These are phyloP conservation scores for Caenorhabditis zanzibari DNA, from an alignment of 2,888 invertebrate genomes.

Conservation along the genomic window DNA sequence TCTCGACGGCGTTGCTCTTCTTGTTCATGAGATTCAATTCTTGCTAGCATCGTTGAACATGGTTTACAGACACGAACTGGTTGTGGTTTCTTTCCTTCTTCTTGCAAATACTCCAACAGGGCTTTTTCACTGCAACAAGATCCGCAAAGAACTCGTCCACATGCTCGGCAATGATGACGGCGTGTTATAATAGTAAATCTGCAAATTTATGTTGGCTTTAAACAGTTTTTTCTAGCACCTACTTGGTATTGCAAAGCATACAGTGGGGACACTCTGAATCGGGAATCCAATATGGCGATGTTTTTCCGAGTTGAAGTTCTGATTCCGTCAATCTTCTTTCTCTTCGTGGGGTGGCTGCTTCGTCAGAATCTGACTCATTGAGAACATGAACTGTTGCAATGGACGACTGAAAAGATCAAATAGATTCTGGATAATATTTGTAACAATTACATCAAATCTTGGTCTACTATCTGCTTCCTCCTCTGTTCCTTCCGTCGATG, in stretches of 20 bases:
- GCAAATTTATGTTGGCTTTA: not conserved
- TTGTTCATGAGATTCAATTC: slow-evolving; percentile 78
- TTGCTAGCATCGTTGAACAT: slow-evolving; percentile 76
- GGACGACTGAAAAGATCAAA: slow-evolving; percentile 65
- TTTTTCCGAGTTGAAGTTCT: slow-evolving; percentile 83
- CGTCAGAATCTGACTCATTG: slow-evolving; percentile 65
- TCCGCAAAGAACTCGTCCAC: slow-evolving; percentile 77
- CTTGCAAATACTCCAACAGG: slow-evolving; percentile 68
- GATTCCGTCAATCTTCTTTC: slow-evolving; percentile 79
- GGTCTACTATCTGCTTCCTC: slow-evolving; percentile 28
- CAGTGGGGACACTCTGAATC: slow-evolving; percentile 91
- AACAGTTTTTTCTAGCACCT: slow-evolving; percentile 84
- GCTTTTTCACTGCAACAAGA: slow-evolving; percentile 70
- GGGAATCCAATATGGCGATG: slow-evolving; percentile 92
- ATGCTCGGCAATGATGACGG: slow-evolving; percentile 86
- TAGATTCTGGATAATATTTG: too few relatives aligned
- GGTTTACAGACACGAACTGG: slow-evolving; percentile 78
- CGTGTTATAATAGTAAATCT: slow-evolving; percentile 86
- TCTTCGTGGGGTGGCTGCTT: slow-evolving; percentile 51
- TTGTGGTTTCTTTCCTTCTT: slow-evolving; percentile 71
- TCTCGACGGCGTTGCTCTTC: slow-evolving; percentile 44
- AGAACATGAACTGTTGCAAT: slow-evolving; percentile 72
- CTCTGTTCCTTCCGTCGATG: slow-evolving; percentile 1
- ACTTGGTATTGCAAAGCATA: slow-evolving; percentile 90
- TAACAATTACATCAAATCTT: slow-evolving; percentile 47